Percentiles rank a stretch among this genome's conserved stretches.
These are phyloP conservation scores for Calyptommatus sinebrachiatus DNA, from an alignment of 2,113 vertebrate species.

Conservation along the genomic window DNA sequence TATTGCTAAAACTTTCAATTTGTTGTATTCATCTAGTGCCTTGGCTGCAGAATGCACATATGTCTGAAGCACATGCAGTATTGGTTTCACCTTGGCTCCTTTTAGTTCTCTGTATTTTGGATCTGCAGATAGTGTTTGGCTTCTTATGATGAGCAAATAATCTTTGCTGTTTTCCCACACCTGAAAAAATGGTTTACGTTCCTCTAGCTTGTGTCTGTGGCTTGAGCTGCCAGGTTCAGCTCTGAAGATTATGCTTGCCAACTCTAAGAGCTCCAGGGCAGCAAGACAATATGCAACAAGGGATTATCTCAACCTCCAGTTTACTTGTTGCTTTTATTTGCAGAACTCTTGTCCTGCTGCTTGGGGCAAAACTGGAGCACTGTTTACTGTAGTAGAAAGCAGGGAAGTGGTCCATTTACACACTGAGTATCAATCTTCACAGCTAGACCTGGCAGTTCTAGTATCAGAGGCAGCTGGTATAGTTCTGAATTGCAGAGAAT, in stretches of 20 bases:
- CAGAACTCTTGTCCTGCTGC: not conserved
- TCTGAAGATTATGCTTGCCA: not conserved
- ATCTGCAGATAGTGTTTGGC: not conserved
- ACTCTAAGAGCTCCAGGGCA: not conserved
- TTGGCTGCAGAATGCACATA: no score
- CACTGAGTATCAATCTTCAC: not conserved
- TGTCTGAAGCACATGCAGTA: not conserved
- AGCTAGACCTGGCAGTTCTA: not conserved
- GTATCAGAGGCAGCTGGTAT: not conserved
- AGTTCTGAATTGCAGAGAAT: not conserved
- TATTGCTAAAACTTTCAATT: no score
- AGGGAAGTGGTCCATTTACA: not conserved
- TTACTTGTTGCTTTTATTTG: not conserved
- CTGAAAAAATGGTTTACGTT: slow-evolving; percentile 5
- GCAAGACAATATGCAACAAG: not conserved
- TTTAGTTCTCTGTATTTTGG: not conserved
- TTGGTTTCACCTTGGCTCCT: not conserved
- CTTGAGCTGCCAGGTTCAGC: not conserved
- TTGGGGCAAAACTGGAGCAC: not conserved
- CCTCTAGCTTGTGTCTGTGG: not conserved
- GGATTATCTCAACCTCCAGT: not conserved
- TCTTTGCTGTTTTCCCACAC: not conserved
- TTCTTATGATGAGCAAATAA: not conserved
- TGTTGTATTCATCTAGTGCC: no score
- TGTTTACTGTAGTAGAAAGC: not conserved